Evolutionary conservation across 2,113 vertebrate genomes (phyloP), one percentile per base, ranked within the genome.

Genomic region (Theropithecus gelada): DNA sequence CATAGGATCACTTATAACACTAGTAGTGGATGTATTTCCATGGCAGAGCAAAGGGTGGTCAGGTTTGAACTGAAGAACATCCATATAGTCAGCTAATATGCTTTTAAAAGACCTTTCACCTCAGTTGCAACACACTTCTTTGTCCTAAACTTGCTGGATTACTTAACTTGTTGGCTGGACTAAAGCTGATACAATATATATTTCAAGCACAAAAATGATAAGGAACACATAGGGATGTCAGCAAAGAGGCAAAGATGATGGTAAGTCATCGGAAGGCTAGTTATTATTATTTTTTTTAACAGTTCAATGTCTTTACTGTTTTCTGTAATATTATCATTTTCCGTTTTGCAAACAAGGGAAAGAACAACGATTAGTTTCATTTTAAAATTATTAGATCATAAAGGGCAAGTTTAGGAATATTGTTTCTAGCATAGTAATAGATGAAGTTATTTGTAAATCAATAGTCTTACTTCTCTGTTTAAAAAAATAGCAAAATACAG

Each of bases 41-140:
- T 32, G 43, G n/a, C 30, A 79, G n/a, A 90, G 83, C 43, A 66
- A 90, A 92, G 64, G 3, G 25, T 57, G 70, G 17, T 16, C 87
- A 79, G 48, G 43, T 91, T 52, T 97, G n/a, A 90, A 81, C 45
- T 73, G 90, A 93, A 97, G 30, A 90, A 64, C 18, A 88, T 32
- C 45, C n/a, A 87, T 86, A 27, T 0, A 61, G 73, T 73, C 20
- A 88, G 61, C 43, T 81, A 83, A 79, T 45, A 85, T 2, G 25
- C 38, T 94, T 95, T 89, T 17, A 3, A 68, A 97, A 95, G 78
- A 92, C 66, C 55, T 95, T 96, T 76, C 70, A 76, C 45, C 94
- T 45, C 75, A 78, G 80, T 70, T 88, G 32, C 12, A 75, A 83
- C 55, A 79, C 16, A 96, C 25, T 76, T 73, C 64, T 88, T 89